Evolutionary conservation across 2,113 vertebrate species (phyloP).

Genomic region (Mesembrinibis cayennensis): DNA sequence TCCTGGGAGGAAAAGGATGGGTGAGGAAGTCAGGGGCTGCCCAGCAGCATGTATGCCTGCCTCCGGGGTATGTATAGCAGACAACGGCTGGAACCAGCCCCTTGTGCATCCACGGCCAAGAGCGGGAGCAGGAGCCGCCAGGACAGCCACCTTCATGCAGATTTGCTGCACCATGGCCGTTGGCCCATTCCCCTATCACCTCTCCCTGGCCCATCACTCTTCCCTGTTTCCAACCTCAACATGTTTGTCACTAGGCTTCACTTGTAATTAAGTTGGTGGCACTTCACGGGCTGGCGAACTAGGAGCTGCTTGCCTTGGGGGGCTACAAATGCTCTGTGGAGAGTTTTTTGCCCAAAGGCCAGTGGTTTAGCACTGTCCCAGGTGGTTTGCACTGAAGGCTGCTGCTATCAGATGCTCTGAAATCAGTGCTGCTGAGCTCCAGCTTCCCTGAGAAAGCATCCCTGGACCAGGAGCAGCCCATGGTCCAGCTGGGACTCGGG

Average conservation of each 20-base stretch:
- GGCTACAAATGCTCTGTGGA: not conserved
- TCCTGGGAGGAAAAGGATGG: not conserved
- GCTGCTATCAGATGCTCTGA: not conserved
- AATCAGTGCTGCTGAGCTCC: not conserved
- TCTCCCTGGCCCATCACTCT: not conserved
- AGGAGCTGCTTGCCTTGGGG: not conserved
- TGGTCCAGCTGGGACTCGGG: fast-evolving
- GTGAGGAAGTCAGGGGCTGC: not conserved
- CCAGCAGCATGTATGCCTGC: not conserved
- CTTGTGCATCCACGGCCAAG: not conserved
- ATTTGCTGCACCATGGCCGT: not conserved
- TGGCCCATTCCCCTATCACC: not conserved
- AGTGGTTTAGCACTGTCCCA: not conserved
- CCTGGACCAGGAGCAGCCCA: fast-evolving
- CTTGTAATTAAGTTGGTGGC: not conserved
- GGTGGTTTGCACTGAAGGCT: not conserved
- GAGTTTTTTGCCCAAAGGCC: not conserved
- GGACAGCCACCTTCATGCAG: fast-evolving
- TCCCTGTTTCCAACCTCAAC: not conserved
- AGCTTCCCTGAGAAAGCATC: not conserved
- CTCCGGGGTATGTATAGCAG: not conserved
- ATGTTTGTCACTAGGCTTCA: not conserved
- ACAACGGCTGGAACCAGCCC: not conserved
- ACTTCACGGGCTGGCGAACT: fast-evolving
- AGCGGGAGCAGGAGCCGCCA: not conserved